Evolutionary conservation across 2,797 vertebrate genomes (phyloP), one percentile per base, ranked within the genome.

Genomic region (Paramormyrops hopkinsi): DNA sequence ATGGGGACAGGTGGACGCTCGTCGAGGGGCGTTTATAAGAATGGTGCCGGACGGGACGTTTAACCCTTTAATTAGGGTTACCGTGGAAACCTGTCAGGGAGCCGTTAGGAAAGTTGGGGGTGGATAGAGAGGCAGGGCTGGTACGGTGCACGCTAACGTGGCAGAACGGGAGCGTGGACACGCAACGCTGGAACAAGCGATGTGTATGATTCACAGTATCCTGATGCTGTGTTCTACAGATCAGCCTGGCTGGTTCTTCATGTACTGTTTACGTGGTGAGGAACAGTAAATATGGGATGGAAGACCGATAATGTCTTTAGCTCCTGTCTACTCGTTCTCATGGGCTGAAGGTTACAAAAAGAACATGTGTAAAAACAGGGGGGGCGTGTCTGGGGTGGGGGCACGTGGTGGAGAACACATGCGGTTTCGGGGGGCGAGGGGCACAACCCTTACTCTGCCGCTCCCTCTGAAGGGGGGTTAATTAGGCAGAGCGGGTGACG

Each of bases 291-390:
- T 37, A 90, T 93, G 92, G 93, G 92, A 94, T 94, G 92, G 94
- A 95, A 19, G 19, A n/a, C 7, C 94, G 94, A 93, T 46, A 93
- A 91, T 92, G 93, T 93, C 94, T 83, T 88, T 94, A 94, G 94
- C 93, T 94, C 92, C 93, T 94, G 90, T 92, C 4, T 86, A 25
- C 48, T 51, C 1, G 1, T 37, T 37, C 53, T 59, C 53, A 17
- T 82, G 50, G 54, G 51, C 46, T 48, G n/a, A 89, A 59, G 88
- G 76, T 83, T 87, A 84, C 19, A 22, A 89, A 84, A 84, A 84
- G 51, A 65, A 89, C 46, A 79, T 85, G 79, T 69, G 54, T 89
- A n/a, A 73, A 86, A 65, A 17, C 11, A 89, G 56, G 83, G 54
- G 51, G 29, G 44, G 48, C 14, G 56, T 37, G 14, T 48, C 59